Conservation (phyloP, 2,888 invertebrate genomes). For the Yponomeuta malinellus region DNA sequence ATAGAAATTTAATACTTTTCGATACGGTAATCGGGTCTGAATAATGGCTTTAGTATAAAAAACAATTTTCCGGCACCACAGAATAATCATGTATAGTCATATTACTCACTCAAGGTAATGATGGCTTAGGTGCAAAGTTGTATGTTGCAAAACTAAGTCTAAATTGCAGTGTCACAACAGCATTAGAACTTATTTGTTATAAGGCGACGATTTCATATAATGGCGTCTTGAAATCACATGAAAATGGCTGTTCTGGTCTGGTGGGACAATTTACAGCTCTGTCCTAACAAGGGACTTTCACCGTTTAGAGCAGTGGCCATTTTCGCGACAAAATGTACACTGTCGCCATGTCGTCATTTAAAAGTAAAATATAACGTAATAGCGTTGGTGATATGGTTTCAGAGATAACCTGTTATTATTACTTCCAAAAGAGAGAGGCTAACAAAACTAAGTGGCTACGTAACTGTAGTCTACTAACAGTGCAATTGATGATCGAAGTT, state of each 20-base stretch:
- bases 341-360: background rate
- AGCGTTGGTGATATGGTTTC: background rate
- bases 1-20: no score
- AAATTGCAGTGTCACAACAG: background rate
- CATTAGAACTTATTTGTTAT: background rate
- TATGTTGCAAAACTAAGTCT: background rate
- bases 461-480: background rate
- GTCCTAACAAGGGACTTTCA: background rate
- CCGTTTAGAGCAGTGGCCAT: background rate
- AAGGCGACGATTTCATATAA: background rate
- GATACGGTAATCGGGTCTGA: background rate
- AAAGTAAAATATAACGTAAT: background rate
- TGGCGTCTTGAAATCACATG: background rate
- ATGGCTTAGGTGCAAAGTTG: background rate
- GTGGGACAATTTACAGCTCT: background rate
- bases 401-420: background rate
- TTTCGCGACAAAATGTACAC: background rate
- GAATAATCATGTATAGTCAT: background rate
- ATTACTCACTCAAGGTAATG: background rate
- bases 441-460: background rate
- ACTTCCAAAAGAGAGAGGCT: background rate
- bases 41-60: background rate
- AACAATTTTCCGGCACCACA: background rate
- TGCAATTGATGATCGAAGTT: background rate
- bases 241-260: background rate